Conservation (phyloP, 2,888 invertebrate genomes). For the Cantharis nigra region DNA sequence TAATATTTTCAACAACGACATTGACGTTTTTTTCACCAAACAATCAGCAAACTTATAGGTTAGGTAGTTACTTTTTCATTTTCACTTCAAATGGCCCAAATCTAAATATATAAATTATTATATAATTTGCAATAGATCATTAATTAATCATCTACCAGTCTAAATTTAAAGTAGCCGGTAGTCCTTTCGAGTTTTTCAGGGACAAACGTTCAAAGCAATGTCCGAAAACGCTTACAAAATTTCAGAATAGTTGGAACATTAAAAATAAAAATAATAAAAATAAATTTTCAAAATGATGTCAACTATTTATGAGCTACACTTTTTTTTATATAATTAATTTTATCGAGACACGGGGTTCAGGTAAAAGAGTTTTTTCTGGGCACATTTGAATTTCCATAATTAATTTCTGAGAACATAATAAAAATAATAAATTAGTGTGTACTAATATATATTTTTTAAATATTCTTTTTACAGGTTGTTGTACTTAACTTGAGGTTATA, state of each 20-base stretch:
- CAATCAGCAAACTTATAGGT: neutral
- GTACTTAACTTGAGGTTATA: neutral
- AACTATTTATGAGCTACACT: neutral
- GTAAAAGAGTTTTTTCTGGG: neutral
- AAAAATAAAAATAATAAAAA: neutral
- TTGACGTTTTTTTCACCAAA: neutral
- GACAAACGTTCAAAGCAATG: neutral
- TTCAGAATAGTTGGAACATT: neutral
- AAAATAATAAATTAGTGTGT: slow-evolving; percentile 1
- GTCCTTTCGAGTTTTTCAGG: neutral
- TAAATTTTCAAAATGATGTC: neutral
- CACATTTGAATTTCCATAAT: neutral
- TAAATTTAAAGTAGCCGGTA: neutral
- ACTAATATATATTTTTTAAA: neutral
- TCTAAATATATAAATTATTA: neutral
- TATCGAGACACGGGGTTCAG: neutral
- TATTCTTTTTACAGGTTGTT: neutral
- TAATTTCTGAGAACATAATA: neutral
- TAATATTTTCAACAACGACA: neutral
- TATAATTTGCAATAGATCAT: neutral
- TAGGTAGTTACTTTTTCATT: too few relatives aligned
- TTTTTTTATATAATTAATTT: neutral
- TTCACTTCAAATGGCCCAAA: neutral
- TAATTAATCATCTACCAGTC: neutral
- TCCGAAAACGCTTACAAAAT: neutral